These are phyloP conservation scores for Hirtodrosophila alboralis DNA, from an alignment of 2,888 invertebrate genomes.

Conservation along the genomic window DNA sequence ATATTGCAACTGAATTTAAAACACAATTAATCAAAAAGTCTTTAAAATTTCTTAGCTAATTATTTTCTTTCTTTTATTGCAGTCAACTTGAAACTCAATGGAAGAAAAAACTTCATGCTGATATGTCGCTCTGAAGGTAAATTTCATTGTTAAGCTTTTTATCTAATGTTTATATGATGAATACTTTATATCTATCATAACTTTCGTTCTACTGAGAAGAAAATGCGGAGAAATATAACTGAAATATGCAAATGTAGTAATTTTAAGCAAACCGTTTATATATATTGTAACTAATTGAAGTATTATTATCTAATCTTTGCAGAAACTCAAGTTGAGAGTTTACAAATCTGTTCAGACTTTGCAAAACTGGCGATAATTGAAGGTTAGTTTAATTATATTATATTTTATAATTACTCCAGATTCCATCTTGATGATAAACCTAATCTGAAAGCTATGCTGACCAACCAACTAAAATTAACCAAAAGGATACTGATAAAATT, in stretches of 20 bases:
- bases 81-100: conserved; percentile 7
- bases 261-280: too few species aligned
- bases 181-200: conserved; percentile 58
- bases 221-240: conserved; percentile 65
- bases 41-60: conserved; percentile 5
- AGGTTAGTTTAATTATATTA: conserved; percentile 11
- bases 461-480: conserved; percentile 55
- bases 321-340: background rate
- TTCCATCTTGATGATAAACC: conserved; percentile 49
- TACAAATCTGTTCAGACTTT: background rate
- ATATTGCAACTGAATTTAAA: conserved; percentile 60
- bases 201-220: conserved; percentile 75
- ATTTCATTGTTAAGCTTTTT: background rate
- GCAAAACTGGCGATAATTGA: too few species aligned
- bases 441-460: conserved; percentile 63
- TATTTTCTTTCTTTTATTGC: conserved; percentile 11
- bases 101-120: background rate
- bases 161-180: conserved; percentile 49
- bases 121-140: conserved; percentile 7
- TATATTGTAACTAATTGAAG: background rate
- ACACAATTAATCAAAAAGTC: background rate
- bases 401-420: background rate
- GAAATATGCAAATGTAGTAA: conserved; percentile 21
- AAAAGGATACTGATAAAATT: conserved; percentile 65
- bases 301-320: background rate